Base-by-base conservation (phyloP, 2,888 invertebrate species). In the Tachina grossa region DNA sequence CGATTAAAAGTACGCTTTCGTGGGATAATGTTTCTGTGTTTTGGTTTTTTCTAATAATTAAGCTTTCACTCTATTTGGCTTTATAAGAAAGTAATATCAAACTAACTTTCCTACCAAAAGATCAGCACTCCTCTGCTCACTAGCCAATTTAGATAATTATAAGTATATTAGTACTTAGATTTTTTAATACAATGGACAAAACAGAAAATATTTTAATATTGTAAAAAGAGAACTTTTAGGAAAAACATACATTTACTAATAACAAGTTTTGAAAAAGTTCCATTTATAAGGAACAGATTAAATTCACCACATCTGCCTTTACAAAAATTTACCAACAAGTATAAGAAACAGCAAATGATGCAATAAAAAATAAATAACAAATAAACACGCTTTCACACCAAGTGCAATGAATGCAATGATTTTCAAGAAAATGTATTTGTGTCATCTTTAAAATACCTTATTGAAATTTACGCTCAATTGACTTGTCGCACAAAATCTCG, bases 381-480 rank as follows among this genome's bases (percentile, higher is more conserved):
- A 59, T 9, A 45, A n/a, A 45, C 9, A 43, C 4, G 6, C 39
- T 59, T 16, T 43, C 8, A 5, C 51, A 69, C 16, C n/a, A 6
- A 61, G 31, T 41, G 11, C 31, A 31, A 0, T 22, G 2, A 61
- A 43, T 41, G 9, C 31, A 57, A 47, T 19, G 16, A 63, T 71
- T 71, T 69, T 55, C 39, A 47, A 72, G 31, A 22, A 49, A 22
- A 47, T 74, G 57, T 49, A 39, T 47, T 69, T 6, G 22, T 39
- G 14, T 39, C 19, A 19, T 45, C 39, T 63, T 55, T n/a, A 11
- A 14, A 61, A 74, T 59, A 71, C 65, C 82, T 79, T 59, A 82
- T 61, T 76, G 69, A 77, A 82, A 84, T 83, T 84, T 84, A 76
- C 79, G 83, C 84, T 87, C 75, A 79, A 83, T 84, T 84, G 84